Percentiles rank a stretch among this genome's conserved stretches.
Evolutionary conservation across 2,888 invertebrate genomes (phyloP).

Genomic region (Argyra leucocephala): DNA sequence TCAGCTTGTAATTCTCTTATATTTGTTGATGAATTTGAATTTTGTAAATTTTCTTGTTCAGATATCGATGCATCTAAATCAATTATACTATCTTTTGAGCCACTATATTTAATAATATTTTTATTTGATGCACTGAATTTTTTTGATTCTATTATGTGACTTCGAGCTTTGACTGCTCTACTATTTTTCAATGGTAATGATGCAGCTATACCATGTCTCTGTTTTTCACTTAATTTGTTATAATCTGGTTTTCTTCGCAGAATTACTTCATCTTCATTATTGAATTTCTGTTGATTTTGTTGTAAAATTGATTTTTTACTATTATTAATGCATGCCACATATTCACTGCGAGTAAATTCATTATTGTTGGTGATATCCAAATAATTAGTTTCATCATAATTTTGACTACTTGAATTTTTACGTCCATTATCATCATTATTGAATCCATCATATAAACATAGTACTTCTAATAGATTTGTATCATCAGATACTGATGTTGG

Average conservation of each 20-base stretch:
- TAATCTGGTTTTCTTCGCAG: conserved; percentile 35
- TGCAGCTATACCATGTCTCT: conserved; percentile 19
- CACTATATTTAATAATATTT: conserved; percentile 28
- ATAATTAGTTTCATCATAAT: conserved; percentile 30
- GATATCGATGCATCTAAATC: not conserved
- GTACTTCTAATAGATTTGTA: conserved; percentile 40
- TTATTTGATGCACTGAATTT: conserved; percentile 13
- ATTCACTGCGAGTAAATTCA: conserved; percentile 13
- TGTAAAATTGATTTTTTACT: conserved; percentile 14
- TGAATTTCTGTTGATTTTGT: conserved; percentile 17
- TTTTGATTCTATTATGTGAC: conserved; percentile 36
- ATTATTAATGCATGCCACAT: conserved; percentile 15
- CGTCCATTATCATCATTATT: conserved; percentile 30
- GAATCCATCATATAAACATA: conserved; percentile 37
- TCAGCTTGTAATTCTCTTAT: conserved; percentile 42
- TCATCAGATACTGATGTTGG: conserved; percentile 40
- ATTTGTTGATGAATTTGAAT: conserved; percentile 31
- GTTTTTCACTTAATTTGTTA: conserved; percentile 19
- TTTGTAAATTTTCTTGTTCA: conserved; percentile 13
- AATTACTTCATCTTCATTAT: conserved; percentile 28
- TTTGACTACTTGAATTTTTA: conserved; percentile 10
- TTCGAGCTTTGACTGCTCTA: conserved; percentile 34
- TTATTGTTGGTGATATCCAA: conserved; percentile 25
- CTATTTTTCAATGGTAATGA: conserved; percentile 24
- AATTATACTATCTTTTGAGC: conserved; percentile 22